Evolutionary conservation across 2,888 invertebrate species (phyloP), one percentile per base, ranked within the genome.

Genomic region (Rotaria magnacalcarata): DNA sequence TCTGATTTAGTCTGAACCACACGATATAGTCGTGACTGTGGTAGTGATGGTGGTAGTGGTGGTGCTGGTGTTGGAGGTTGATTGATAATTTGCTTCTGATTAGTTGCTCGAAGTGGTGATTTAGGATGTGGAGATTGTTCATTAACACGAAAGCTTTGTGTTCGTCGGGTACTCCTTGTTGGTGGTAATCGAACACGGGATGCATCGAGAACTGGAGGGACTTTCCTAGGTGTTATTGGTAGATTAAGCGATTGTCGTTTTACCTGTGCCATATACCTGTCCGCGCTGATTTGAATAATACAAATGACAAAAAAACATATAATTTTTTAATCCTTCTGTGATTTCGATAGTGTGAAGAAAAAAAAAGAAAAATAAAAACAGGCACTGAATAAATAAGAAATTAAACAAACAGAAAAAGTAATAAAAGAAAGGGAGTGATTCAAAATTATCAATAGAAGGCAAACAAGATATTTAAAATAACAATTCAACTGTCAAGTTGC

Each of bases 201-300:
- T 24, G 84, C 50, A 56, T 84, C 19, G 27, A 84, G 86, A 4
- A 54, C 19, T 24, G 67, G 74, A 60, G 86, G 84, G 14, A 84
- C 67, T n/a, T 84, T 84, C 16, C 84, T n/a, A 41, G 60, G 41
- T 27, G 86, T 84, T 34, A 84, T 58, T n/a, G 86, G 58, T 50
- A 34, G 86, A 58, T 67, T 74, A 67, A 4, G 5, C 27, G 34
- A 19, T 47, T 5, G 67, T 16, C 14, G 67, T 41, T 24, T 34
- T 34, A 67, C 67, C 19, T 67, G 34, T 67, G 67, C 67, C 67
- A 67, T 56, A 56, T 24, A 8, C 6, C 34, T 19, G 67, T 14
- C 11, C 16, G 34, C 8, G 34, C 27, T 67, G 67, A 67, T 34
- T 34, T 0, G 2, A 67, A 27, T 2, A 34, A 34, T 27, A 27